Evolutionary conservation across 2,888 invertebrate genomes (phyloP).

Genomic region (Watsonalla binaria): DNA sequence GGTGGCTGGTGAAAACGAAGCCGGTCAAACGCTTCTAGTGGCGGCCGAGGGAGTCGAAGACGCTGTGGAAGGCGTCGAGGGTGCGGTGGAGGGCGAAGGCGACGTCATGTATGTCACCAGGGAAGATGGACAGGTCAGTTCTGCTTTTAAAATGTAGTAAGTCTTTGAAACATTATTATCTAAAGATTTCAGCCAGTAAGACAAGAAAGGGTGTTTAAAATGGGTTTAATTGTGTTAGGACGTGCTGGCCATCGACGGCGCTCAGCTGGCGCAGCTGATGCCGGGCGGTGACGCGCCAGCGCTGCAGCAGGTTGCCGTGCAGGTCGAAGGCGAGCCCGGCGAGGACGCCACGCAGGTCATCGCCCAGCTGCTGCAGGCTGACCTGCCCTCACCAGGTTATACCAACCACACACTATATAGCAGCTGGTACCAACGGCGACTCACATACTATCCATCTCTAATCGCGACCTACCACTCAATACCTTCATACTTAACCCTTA

Average conservation of each 20-base stretch:
- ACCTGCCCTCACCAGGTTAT: slow-evolving; percentile 89
- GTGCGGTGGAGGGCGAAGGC: slow-evolving; percentile 86
- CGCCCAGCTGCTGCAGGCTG: slow-evolving; percentile 91
- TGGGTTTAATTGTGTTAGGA: slow-evolving; percentile 40
- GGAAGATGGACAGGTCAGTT: slow-evolving; percentile 65
- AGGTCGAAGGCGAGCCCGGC: slow-evolving; percentile 75
- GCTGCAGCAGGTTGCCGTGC: slow-evolving; percentile 75
- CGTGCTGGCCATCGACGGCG: slow-evolving; percentile 76
- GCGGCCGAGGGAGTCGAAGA: slow-evolving; percentile 85
- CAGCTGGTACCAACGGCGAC: too few species aligned
- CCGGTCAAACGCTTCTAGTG: slow-evolving; percentile 80
- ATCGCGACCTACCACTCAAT: too few species aligned
- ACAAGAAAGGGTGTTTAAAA: background rate
- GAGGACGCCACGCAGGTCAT: slow-evolving; percentile 88
- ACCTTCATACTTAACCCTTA: too few species aligned
- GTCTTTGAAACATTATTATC: too few species aligned
- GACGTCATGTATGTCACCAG: slow-evolving; percentile 78
- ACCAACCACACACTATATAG: too few species aligned
- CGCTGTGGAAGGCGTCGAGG: slow-evolving; percentile 81
- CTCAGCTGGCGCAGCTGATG: slow-evolving; percentile 76
- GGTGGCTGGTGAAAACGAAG: slow-evolving; percentile 83
- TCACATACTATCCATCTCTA: background rate
- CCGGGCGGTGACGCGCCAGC: slow-evolving; percentile 75
- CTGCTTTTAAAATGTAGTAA: too few species aligned
- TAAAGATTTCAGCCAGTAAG: too few species aligned